Evolutionary conservation across 1,140 invertebrate genomes (phyloP).

Genomic region (Atta texana): DNA sequence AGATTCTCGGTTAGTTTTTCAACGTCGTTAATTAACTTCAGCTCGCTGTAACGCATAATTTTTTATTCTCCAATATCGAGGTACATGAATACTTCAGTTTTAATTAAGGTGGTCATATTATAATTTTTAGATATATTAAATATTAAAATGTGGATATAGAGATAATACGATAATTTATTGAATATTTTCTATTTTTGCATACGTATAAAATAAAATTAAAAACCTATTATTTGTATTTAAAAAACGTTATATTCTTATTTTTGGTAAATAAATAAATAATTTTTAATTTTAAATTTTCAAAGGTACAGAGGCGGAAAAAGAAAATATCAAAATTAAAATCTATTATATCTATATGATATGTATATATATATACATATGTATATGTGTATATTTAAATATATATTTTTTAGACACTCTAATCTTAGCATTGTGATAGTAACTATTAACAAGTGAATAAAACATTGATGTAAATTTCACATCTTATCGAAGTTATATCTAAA

Average conservation of each 20-base stretch:
- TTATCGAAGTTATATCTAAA: constrained; percentile 1
- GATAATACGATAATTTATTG: not conserved
- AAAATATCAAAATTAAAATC: not conserved
- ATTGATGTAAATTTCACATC: not conserved
- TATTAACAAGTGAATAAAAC: not conserved
- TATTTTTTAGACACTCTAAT: not conserved
- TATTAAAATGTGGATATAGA: not conserved
- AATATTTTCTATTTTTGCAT: not conserved
- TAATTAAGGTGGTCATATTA: constrained; percentile 38
- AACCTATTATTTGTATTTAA: not conserved
- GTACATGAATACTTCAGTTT: constrained; percentile 36
- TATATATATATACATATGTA: not conserved
- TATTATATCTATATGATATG: not conserved
- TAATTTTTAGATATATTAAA: constrained; percentile 11
- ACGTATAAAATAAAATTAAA: not conserved
- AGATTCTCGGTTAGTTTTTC: not conserved
- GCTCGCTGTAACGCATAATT: constrained; percentile 22
- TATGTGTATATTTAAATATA: too few species aligned
- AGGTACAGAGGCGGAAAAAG: too few species aligned
- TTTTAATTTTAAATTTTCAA: not conserved
- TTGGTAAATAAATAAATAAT: not conserved
- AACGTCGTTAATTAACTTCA: constrained; percentile 61
- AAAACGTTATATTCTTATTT: not conserved
- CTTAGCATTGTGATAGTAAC: not conserved
- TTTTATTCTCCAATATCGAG: constrained; percentile 36